phyloP scores from a whole-genome alignment of 2,888 invertebrate species.

The Drosophila imparisetae region DNA sequence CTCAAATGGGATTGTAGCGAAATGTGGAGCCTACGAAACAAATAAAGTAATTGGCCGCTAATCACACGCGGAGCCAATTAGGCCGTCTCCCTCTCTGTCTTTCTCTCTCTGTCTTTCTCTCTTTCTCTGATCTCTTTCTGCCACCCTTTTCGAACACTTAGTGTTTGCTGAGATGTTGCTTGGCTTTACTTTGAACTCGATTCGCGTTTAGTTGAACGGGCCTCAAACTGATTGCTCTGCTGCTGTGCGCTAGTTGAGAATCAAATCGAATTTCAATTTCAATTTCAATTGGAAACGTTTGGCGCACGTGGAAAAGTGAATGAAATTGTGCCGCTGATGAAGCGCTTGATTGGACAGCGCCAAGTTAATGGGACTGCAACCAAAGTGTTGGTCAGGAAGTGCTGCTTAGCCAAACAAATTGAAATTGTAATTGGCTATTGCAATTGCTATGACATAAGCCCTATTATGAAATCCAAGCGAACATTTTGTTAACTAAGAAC shows the following conservation, averaged over 20 bases:
- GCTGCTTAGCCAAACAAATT: conserved; percentile 51
- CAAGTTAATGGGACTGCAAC: conserved; percentile 42
- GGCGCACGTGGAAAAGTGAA: conserved; percentile 36
- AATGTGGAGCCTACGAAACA: conserved; percentile 45
- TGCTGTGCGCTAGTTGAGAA: conserved; percentile 34
- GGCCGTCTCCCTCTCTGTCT: not conserved
- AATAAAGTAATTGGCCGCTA: conserved; percentile 74
- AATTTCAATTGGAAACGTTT: conserved; percentile 24
- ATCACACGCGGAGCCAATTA: conserved; percentile 63
- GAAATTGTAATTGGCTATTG: conserved; percentile 40
- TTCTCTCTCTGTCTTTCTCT: not conserved
- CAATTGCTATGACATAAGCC: conserved; percentile 38
- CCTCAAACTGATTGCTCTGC: conserved; percentile 17
- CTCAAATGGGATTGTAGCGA: conserved; percentile 16
- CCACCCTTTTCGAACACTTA: conserved; percentile 10
- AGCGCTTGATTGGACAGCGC: conserved; percentile 48
- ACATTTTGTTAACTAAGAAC: conserved; percentile 5
- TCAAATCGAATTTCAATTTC: conserved; percentile 46
- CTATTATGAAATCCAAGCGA: conserved; percentile 31
- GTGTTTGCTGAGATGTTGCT: conserved; percentile 13
- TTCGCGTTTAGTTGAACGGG: conserved; percentile 11
- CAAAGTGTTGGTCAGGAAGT: conserved; percentile 45
- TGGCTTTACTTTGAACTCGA: conserved; percentile 26
- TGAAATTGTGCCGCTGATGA: conserved; percentile 38
- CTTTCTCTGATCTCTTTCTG: not conserved